Evolutionary conservation across 2,797 vertebrate species (phyloP), one percentile per base, ranked within the genome.

Genomic region (Hirundo rustica): DNA sequence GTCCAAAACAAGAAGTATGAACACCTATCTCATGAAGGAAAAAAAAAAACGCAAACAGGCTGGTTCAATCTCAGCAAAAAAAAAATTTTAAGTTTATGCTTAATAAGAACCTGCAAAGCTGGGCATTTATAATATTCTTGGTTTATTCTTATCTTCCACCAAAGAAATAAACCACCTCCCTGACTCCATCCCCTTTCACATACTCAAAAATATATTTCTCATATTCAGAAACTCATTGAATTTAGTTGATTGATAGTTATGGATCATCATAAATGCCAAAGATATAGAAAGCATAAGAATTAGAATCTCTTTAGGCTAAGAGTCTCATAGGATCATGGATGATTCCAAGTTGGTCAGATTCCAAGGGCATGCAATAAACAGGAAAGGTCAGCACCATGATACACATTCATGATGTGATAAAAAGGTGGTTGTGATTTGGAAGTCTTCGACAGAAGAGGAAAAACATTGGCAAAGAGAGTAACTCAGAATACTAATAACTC

Each of bases 381-480:
- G 6, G 17, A 51, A 4, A 74, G 67, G 21, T 32, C 19, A 84
- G 40, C 14, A 62, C 3, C 2, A 1, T 0, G 2, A 40, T n/a
- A 70, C 29, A 27, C 7, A 29, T 22, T 21, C 32, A 11, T 22
- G 16, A 12, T 10, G 9, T 9, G n/a, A 67, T n/a, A 71, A 77
- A 70, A 65, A 58, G 23, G 42, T 7, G 11, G 21, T 8, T 76
- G n/a, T 67, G 36, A 60, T 38, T 74, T 71, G 10, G 48, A 88
- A 89, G 29, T 18, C 5, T 22, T 79, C n/a, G 23, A 44, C 3
- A 50, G 13, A 74, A 61, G 11, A 51, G 3, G 13, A 18, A 68
- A 54, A 61, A 53, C 2, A 1, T 3, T 6, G 8, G 13, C 2
- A 3, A 66, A 51, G 38, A 55, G 1, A 65, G 0, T 13, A 64